Percentiles rank a stretch among this genome's conserved stretches.
These are phyloP conservation scores for Trichonephila clavipes DNA, from an alignment of 1,140 invertebrate genomes.

Conservation along the genomic window DNA sequence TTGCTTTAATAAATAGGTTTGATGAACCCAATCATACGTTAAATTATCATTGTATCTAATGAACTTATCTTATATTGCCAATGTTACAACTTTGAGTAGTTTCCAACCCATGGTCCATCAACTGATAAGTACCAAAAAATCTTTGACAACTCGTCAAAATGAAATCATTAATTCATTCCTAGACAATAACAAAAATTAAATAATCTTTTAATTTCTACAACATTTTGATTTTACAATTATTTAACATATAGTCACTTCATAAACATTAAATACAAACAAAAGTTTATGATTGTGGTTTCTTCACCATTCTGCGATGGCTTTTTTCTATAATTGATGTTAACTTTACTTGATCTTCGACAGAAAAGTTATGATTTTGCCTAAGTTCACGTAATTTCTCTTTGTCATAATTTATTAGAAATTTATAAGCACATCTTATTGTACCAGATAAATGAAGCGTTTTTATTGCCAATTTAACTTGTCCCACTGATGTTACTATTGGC, in stretches of 20 bases:
- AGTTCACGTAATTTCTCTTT: slow-evolving; percentile 48
- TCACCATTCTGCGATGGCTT: neutral
- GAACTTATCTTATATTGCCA: too few species aligned
- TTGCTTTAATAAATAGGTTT: too few species aligned
- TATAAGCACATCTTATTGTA: slow-evolving; percentile 55
- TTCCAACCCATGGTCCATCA: too few species aligned
- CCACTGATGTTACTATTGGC: slow-evolving; percentile 30
- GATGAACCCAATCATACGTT: too few species aligned
- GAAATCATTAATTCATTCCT: too few species aligned
- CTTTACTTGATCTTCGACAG: neutral
- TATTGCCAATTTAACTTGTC: slow-evolving; percentile 19
- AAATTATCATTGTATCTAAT: too few species aligned
- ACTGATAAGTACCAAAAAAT: neutral
- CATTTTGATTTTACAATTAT: too few species aligned
- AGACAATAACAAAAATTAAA: too few species aligned
- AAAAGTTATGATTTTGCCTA: neutral
- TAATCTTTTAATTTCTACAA: too few species aligned
- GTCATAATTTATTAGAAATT: slow-evolving; percentile 61
- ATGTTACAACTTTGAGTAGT: too few species aligned
- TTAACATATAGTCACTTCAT: too few species aligned
- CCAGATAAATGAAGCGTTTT: slow-evolving; percentile 59
- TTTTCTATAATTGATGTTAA: neutral
- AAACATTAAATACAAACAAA: too few species aligned
- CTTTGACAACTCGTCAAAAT: neutral
- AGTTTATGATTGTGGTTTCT: neutral